Percentiles rank a stretch among this genome's conserved stretches.
These are phyloP conservation scores for Anguilla pacifica DNA, from an alignment of 2,797 vertebrate genomes.

Conservation along the genomic window DNA sequence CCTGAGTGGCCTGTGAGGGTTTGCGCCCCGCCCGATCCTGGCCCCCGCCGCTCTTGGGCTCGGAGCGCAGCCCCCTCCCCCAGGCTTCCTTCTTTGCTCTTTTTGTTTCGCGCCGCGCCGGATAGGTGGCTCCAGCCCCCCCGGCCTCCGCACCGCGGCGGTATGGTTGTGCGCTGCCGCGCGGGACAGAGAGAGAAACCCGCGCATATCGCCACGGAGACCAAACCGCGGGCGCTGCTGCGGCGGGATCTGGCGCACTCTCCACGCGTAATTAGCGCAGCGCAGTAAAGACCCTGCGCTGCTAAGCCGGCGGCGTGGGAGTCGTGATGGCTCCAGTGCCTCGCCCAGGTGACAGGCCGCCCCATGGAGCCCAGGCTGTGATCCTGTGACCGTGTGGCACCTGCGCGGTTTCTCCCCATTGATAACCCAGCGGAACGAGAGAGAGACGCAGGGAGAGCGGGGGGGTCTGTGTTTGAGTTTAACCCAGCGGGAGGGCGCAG, in stretches of 20 bases:
- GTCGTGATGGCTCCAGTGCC: neutral
- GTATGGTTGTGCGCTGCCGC: neutral
- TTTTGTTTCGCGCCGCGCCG: neutral
- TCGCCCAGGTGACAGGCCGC: neutral
- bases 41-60: neutral
- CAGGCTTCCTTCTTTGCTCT: neutral
- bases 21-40: neutral
- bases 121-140: neutral
- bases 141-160: neutral
- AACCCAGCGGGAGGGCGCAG: conserved; percentile 36
- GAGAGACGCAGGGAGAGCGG: neutral
- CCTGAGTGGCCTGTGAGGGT: neutral
- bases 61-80: neutral
- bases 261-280: neutral
- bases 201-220: neutral
- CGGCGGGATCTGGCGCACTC: neutral
- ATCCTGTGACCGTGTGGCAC: neutral
- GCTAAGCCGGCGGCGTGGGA: neutral
- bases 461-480: conserved; percentile 43
- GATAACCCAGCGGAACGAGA: neutral
- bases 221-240: neutral
- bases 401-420: neutral
- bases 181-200: neutral
- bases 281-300: neutral
- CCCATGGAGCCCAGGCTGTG: neutral